phyloP scores from a whole-genome alignment of 2,888 invertebrate genomes.

The Rhopalosiphum nymphaeae region DNA sequence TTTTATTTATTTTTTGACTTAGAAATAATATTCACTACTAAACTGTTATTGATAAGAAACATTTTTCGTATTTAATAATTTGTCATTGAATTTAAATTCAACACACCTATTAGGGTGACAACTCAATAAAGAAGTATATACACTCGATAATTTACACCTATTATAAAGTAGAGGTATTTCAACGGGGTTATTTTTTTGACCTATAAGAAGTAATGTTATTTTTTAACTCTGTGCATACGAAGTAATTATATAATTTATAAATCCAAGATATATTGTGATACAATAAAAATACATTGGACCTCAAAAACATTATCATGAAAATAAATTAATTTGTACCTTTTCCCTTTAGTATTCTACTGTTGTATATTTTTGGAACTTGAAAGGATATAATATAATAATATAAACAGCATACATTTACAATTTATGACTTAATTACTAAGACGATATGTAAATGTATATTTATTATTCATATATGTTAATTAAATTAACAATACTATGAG shows the following conservation, averaged over 20 bases:
- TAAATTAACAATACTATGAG: background rate
- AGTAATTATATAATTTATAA: too few relatives aligned
- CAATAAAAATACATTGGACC: background rate
- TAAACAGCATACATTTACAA: background rate
- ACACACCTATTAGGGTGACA: background rate
- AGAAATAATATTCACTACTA: too few relatives aligned
- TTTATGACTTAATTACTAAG: background rate
- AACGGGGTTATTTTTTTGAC: background rate
- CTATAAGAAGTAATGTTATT: background rate
- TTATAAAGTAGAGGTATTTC: background rate
- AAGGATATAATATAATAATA: background rate
- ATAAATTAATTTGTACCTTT: background rate
- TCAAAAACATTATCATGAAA: background rate
- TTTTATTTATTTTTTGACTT: too few relatives aligned
- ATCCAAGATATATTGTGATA: background rate
- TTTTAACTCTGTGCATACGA: background rate
- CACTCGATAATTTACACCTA: background rate
- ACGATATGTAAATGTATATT: background rate
- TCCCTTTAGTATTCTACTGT: background rate
- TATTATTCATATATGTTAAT: background rate
- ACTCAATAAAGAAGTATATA: background rate
- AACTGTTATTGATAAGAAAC: too few relatives aligned
- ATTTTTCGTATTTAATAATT: background rate
- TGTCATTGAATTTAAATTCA: background rate
- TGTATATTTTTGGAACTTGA: background rate